phyloP scores from a whole-genome alignment of 1,140 invertebrate species.

The Tetranychus urticae region DNA sequence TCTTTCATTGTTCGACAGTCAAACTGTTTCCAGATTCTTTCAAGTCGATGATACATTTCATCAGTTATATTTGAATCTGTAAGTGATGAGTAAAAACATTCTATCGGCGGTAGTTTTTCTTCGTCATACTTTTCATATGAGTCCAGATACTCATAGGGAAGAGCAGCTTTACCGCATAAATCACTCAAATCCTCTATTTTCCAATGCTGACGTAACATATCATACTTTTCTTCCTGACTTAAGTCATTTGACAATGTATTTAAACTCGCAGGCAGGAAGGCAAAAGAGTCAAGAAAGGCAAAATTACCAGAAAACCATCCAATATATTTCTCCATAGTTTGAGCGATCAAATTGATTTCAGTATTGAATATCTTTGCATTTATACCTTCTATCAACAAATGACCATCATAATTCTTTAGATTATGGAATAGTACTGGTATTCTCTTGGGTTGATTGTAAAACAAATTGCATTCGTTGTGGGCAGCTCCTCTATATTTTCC shows the following conservation, averaged over 20 bases:
- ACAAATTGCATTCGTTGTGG: not conserved
- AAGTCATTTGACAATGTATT: not conserved
- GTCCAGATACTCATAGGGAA: constrained; percentile 13
- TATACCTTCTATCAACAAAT: not conserved
- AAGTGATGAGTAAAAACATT: not conserved
- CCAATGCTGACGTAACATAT: not conserved
- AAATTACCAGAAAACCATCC: not conserved
- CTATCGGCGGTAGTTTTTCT: constrained; percentile 8
- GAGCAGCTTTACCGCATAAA: constrained; percentile 8
- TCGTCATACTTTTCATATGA: constrained; percentile 8
- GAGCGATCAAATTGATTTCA: not conserved
- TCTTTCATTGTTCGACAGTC: constrained; percentile 19
- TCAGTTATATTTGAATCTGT: not conserved
- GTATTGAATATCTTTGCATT: not conserved
- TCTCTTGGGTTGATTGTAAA: not conserved
- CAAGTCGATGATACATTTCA: not conserved
- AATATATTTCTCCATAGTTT: not conserved
- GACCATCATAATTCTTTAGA: not conserved
- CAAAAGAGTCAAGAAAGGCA: not conserved
- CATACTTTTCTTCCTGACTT: not conserved
- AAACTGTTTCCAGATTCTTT: constrained; percentile 14
- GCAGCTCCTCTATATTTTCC: not conserved
- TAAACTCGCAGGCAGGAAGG: not conserved
- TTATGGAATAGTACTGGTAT: not conserved
- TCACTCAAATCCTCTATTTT: not conserved